phyloP scores from a whole-genome alignment of 2,113 vertebrate genomes.

The Neofelis nebulosa region DNA sequence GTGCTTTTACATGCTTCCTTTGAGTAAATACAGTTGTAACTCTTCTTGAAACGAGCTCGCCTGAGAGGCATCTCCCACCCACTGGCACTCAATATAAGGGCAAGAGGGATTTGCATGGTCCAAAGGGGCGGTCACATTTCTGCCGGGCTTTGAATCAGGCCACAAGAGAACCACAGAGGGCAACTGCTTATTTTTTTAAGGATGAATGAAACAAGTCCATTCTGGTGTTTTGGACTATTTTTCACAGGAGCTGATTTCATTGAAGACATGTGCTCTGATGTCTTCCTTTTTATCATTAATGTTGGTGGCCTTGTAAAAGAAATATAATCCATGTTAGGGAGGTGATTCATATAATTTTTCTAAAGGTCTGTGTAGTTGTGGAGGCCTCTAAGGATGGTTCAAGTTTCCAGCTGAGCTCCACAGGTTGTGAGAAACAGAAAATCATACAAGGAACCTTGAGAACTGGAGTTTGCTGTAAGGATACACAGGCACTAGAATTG shows the following conservation, averaged over 20 bases:
- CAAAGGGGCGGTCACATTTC: not conserved
- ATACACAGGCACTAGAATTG: not conserved
- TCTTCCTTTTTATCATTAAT: slow-evolving; percentile 47
- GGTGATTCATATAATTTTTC: slow-evolving; percentile 3
- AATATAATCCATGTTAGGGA: slow-evolving; percentile 20
- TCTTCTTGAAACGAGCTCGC: slow-evolving; percentile 9
- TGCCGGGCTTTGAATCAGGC: slow-evolving; percentile 14
- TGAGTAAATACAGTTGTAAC: slow-evolving; percentile 51
- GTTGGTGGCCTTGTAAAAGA: not conserved
- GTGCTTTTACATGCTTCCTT: not conserved
- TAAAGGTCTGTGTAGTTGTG: slow-evolving; percentile 17
- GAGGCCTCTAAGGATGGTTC: not conserved
- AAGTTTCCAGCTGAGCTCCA: not conserved
- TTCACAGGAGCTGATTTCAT: slow-evolving; percentile 16
- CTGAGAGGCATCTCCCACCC: not conserved
- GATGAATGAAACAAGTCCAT: slow-evolving; percentile 5
- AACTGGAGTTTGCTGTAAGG: not conserved
- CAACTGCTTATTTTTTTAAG: slow-evolving; percentile 33
- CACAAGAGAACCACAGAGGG: not conserved
- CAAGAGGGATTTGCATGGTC: not conserved
- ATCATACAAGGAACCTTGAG: not conserved
- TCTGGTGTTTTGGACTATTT: not conserved
- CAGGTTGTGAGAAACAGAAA: slow-evolving; percentile 17
- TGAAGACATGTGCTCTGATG: not conserved
- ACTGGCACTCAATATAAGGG: not conserved